Conservation (phyloP, 2,113 vertebrate species). For the Eidolon helvum region DNA sequence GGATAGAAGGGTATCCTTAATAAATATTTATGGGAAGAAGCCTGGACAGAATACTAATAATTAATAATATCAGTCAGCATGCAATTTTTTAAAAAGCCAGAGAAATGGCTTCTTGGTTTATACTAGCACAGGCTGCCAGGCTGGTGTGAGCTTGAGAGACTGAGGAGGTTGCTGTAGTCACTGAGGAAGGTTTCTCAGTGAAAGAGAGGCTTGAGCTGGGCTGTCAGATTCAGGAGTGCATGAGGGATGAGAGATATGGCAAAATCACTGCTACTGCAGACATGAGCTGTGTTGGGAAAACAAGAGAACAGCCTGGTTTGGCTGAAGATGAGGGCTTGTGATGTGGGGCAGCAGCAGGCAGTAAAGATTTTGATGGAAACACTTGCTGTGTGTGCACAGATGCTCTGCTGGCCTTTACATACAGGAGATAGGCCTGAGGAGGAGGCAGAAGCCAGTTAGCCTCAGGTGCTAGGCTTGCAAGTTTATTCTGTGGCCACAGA, state of each 20-base stretch:
- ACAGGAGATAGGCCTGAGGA: neutral
- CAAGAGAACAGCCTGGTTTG: neutral
- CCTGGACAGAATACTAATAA: neutral
- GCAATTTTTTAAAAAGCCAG: neutral
- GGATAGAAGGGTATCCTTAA: neutral
- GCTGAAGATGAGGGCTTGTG: neutral
- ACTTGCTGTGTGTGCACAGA: neutral
- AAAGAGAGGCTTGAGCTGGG: neutral
- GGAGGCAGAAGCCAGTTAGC: neutral
- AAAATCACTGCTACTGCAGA: rapidly evolving
- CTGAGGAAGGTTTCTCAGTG: neutral
- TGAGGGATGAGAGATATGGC: neutral
- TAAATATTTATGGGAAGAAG: neutral
- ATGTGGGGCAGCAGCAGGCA: too few species aligned
- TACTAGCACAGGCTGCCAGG: neutral
- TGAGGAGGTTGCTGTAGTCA: neutral
- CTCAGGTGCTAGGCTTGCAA: neutral
- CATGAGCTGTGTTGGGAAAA: neutral
- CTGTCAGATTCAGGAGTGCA: neutral
- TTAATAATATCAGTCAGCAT: neutral
- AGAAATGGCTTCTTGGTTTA: neutral
- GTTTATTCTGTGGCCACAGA: neutral
- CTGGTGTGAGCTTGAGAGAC: neutral
- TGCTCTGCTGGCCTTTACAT: neutral
- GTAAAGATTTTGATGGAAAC: neutral